Evolutionary conservation across 2,888 invertebrate genomes (phyloP).

Genomic region (Exocentrus adspersus): DNA sequence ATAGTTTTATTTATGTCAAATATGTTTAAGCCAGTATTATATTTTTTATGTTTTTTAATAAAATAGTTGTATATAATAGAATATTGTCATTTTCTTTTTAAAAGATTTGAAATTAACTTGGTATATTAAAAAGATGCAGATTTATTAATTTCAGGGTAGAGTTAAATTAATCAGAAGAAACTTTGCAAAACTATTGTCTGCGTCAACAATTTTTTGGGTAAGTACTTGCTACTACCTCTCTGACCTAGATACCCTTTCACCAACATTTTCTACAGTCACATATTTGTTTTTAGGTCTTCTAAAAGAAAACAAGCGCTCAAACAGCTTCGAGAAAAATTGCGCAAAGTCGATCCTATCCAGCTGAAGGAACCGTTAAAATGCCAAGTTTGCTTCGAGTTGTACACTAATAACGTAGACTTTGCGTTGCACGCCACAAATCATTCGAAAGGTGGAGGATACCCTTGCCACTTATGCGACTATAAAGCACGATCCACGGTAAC

Average conservation of each 20-base stretch:
- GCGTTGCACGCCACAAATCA: slow-evolving; percentile 35
- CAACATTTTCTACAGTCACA: not conserved
- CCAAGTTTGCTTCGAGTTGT: slow-evolving; percentile 16
- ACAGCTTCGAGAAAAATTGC: not conserved
- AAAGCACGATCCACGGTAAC: slow-evolving; percentile 49
- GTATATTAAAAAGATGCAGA: too few species aligned
- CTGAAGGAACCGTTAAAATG: slow-evolving; percentile 27
- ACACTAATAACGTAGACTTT: slow-evolving; percentile 30
- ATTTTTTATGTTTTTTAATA: too few species aligned
- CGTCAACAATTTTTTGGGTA: too few species aligned
- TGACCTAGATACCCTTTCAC: not conserved
- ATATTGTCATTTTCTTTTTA: too few species aligned
- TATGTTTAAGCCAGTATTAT: too few species aligned
- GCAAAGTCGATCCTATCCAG: slow-evolving; percentile 7
- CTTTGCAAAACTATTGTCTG: too few species aligned
- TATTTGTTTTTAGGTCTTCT: slow-evolving; percentile 9
- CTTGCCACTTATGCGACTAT: slow-evolving; percentile 41
- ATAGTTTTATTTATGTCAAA: too few species aligned
- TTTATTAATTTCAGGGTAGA: too few species aligned
- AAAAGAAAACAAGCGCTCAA: not conserved
- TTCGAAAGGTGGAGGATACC: slow-evolving; percentile 30
- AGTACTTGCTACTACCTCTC: not conserved
- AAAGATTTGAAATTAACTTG: too few species aligned
- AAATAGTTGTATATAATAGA: too few species aligned
- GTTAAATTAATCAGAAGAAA: too few species aligned